Conservation (phyloP, 2,113 vertebrate genomes). For the Etheostoma cragini region DNA sequence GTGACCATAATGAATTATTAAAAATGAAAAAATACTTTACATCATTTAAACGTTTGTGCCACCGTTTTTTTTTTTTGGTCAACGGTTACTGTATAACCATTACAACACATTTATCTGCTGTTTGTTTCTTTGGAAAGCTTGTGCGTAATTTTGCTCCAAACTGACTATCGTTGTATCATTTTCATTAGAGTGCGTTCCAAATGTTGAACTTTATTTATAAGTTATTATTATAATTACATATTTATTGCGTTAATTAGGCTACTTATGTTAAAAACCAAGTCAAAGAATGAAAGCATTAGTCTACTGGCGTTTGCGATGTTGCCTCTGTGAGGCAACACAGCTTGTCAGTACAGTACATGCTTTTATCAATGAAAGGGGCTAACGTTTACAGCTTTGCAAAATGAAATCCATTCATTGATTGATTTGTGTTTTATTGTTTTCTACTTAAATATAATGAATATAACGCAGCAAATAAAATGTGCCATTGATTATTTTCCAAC, state of each 20-base stretch:
- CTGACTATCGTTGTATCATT: conserved; percentile 21
- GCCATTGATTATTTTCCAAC: conserved; percentile 72
- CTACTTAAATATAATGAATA: conserved; percentile 66
- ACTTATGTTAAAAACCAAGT: conserved; percentile 5
- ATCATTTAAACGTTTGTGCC: conserved; percentile 43
- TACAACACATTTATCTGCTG: conserved; percentile 26
- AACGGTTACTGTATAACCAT: conserved; percentile 15
- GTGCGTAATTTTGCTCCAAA: conserved; percentile 62
- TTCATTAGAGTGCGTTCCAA: conserved; percentile 19
- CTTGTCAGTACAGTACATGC: conserved; percentile 33
- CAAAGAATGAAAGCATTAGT: conserved; percentile 34
- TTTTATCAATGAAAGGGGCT: conserved; percentile 28
- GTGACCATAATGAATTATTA: conserved; percentile 58
- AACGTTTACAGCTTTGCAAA: conserved; percentile 21
- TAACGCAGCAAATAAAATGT: conserved; percentile 66
- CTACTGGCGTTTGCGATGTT: conserved; percentile 45
- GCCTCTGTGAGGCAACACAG: conserved; percentile 73
- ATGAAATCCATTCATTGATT: conserved; percentile 23
- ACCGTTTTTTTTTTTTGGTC: conserved; percentile 47
- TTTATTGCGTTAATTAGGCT: conserved; percentile 6
- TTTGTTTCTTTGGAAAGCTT: conserved; percentile 47
- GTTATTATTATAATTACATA: background rate
- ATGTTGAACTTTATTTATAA: conserved; percentile 12
- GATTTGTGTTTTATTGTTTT: conserved; percentile 59
- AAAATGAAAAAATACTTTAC: conserved; percentile 52